Evolutionary conservation across 2,888 invertebrate species (phyloP).

Genomic region (Ceratothoa steindachneri): DNA sequence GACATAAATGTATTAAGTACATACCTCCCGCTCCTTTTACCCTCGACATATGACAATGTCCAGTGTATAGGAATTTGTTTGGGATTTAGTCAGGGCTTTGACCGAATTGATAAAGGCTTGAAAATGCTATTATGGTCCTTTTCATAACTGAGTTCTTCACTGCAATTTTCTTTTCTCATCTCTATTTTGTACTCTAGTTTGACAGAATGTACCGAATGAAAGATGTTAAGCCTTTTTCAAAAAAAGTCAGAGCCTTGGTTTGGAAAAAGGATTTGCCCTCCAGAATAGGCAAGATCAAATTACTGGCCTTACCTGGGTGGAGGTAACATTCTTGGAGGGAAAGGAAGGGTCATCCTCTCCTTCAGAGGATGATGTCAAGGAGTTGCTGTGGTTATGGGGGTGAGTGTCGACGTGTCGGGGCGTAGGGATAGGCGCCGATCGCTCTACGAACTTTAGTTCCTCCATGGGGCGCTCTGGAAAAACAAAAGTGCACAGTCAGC

Average conservation of each 20-base stretch:
- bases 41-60: too few relatives aligned
- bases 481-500: not conserved
- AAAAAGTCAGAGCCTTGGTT: too few relatives aligned
- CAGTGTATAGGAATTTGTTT: too few relatives aligned
- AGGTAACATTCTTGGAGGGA: not conserved
- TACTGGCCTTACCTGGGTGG: not conserved
- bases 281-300: not conserved
- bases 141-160: not conserved
- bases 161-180: not conserved
- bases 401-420: not conserved
- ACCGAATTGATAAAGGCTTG: too few relatives aligned
- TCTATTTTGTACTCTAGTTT: too few relatives aligned
- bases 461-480: not conserved
- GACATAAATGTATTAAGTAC: too few relatives aligned
- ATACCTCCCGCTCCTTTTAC: too few relatives aligned
- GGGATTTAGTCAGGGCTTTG: too few relatives aligned
- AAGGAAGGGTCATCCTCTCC: constrained; percentile 1
- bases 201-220: too few relatives aligned
- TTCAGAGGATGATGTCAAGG: not conserved
- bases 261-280: too few relatives aligned
- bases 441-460: not conserved
- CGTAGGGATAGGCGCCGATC: not conserved
- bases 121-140: too few relatives aligned
- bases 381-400: not conserved
- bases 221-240: too few relatives aligned